Evolutionary conservation across 1,140 invertebrate species (phyloP).

Genomic region (Tetramorium parvispinum): DNA sequence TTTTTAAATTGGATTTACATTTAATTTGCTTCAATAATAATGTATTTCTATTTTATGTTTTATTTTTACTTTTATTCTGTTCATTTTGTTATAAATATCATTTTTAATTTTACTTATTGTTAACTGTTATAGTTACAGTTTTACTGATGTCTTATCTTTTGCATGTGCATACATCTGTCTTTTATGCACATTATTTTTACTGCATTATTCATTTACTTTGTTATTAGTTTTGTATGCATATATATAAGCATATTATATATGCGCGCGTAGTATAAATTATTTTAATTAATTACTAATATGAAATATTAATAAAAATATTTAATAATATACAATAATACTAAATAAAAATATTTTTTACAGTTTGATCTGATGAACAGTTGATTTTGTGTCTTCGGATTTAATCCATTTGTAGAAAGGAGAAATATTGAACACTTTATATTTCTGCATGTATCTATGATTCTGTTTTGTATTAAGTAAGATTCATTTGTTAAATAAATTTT

Average conservation of each 20-base stretch:
- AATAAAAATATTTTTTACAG: not conserved
- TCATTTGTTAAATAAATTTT: not conserved
- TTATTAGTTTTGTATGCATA: not conserved
- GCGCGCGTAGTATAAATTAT: too few relatives aligned
- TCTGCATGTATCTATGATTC: not conserved
- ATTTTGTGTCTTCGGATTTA: too few relatives aligned
- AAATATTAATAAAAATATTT: too few relatives aligned
- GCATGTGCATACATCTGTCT: not conserved
- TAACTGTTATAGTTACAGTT: not conserved
- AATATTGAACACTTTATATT: not conserved
- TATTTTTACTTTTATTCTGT: not conserved
- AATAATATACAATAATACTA: too few relatives aligned
- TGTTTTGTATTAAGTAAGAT: not conserved
- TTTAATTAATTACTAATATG: too few relatives aligned
- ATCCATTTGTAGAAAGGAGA: not conserved
- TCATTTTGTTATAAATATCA: too few relatives aligned
- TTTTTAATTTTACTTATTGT: too few relatives aligned
- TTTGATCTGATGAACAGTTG: not conserved
- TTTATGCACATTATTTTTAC: too few relatives aligned
- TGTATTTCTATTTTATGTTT: not conserved
- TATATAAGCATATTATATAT: not conserved
- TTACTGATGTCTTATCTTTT: not conserved
- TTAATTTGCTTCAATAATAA: not conserved
- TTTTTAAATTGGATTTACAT: too few relatives aligned
- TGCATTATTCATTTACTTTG: not conserved